phyloP scores from a whole-genome alignment of 2,888 invertebrate genomes.

The Magallana nippona region DNA sequence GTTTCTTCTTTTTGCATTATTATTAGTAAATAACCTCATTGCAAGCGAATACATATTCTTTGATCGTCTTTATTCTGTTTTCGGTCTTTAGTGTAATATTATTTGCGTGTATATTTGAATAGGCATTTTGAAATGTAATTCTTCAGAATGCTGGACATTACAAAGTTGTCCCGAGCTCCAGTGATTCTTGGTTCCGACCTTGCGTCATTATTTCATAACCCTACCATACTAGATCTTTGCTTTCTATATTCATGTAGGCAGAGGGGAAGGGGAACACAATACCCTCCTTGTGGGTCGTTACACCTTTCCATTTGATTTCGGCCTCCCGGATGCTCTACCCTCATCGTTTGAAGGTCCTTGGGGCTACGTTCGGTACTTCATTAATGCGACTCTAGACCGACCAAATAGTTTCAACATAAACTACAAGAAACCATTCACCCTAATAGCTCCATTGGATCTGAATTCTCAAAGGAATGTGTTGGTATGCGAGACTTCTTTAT shows the following conservation, averaged over 20 bases:
- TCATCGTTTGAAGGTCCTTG: conserved; percentile 67
- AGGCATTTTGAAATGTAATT: no score
- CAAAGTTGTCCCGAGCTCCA: no score
- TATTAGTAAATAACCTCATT: no score
- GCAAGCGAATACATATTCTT: no score
- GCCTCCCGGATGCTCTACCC: conserved; percentile 82
- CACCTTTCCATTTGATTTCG: conserved; percentile 89
- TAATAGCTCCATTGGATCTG: conserved; percentile 89
- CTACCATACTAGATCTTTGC: not conserved
- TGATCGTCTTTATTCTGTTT: no score
- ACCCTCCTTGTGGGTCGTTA: conserved; percentile 85
- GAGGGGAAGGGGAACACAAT: conserved; percentile 62
- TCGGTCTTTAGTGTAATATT: no score
- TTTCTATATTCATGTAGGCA: not conserved
- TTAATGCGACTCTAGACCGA: conserved; percentile 89
- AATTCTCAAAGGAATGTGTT: conserved; percentile 81
- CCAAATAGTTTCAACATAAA: conserved; percentile 92
- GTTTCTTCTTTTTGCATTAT: no score
- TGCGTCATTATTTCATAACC: no score
- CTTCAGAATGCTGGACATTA: no score
- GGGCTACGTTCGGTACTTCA: conserved; percentile 88
- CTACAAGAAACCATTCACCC: conserved; percentile 89
- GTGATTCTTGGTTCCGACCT: no score
- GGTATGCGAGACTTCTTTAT: conserved; percentile 54
- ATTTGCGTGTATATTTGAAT: no score